Conservation (phyloP, 2,113 vertebrate species). For the Sula dactylatra region DNA sequence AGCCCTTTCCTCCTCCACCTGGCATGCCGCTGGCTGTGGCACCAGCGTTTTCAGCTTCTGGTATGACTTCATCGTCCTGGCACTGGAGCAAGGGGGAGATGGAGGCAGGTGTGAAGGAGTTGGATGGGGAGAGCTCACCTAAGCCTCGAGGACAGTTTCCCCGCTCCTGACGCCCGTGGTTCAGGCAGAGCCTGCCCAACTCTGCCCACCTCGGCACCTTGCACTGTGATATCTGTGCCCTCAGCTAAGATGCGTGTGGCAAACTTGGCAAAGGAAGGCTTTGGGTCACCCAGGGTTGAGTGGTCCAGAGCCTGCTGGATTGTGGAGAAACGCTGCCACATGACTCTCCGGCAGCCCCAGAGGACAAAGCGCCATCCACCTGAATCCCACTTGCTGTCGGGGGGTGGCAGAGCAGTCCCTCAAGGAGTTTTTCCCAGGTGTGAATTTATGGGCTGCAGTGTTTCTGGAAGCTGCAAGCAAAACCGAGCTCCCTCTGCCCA, state of each 20-base stretch:
- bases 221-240: not conserved
- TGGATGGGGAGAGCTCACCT: not conserved
- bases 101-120: not conserved
- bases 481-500: not conserved
- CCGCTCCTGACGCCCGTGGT: accelerated
- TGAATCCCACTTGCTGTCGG: not conserved
- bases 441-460: not conserved
- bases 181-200: not conserved
- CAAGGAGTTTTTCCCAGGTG: not conserved
- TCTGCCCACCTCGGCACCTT: not conserved
- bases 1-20: not conserved
- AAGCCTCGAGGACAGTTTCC: not conserved
- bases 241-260: accelerated
- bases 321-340: accelerated
- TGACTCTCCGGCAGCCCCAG: accelerated
- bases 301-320: not conserved
- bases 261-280: not conserved
- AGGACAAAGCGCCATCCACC: not conserved
- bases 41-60: not conserved
- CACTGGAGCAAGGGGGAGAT: not conserved
- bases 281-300: not conserved
- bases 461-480: slow-evolving; percentile 21
- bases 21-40: not conserved
- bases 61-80: slow-evolving; percentile 41
- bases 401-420: not conserved